Conservation (phyloP, 2,888 invertebrate genomes). For the Trichogramma dendrolimi region DNA sequence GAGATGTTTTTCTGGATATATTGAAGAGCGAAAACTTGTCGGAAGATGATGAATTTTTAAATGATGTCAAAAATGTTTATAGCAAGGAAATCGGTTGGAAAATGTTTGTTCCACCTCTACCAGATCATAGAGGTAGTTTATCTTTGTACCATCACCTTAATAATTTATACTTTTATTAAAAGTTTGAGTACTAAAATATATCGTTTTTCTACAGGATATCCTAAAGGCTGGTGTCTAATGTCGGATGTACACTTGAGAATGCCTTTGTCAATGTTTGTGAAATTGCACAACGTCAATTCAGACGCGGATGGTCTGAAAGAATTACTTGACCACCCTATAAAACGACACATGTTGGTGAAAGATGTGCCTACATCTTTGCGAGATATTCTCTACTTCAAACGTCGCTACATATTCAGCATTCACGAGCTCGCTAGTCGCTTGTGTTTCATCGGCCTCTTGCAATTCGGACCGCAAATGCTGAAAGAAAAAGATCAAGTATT, state of each 20-base stretch:
- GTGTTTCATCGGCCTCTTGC: conserved; percentile 65
- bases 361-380: conserved; percentile 58
- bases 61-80: conserved; percentile 55
- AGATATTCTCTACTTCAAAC: conserved; percentile 54
- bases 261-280: conserved; percentile 68
- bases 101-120: conserved; percentile 69
- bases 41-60: conserved; percentile 47
- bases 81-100: conserved; percentile 62
- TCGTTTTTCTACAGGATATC: conserved; percentile 53
- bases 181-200: conserved; percentile 2
- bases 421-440: conserved; percentile 59
- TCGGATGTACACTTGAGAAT: conserved; percentile 67
- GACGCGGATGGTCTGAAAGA: conserved; percentile 58
- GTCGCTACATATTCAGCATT: conserved; percentile 60
- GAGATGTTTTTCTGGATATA: conserved; percentile 37
- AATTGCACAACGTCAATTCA: conserved; percentile 61
- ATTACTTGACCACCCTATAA: conserved; percentile 64
- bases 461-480: conserved; percentile 62
- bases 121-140: conserved; percentile 53
- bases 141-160: not conserved
- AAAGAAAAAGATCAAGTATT: conserved; percentile 70
- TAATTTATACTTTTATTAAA: not conserved
- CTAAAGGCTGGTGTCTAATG: conserved; percentile 65
- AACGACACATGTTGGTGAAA: conserved; percentile 62
- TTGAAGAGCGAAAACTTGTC: conserved; percentile 39